Evolutionary conservation across 2,113 vertebrate genomes (phyloP), one percentile per base, ranked within the genome.

Genomic region (Ranitomeya imitator): DNA sequence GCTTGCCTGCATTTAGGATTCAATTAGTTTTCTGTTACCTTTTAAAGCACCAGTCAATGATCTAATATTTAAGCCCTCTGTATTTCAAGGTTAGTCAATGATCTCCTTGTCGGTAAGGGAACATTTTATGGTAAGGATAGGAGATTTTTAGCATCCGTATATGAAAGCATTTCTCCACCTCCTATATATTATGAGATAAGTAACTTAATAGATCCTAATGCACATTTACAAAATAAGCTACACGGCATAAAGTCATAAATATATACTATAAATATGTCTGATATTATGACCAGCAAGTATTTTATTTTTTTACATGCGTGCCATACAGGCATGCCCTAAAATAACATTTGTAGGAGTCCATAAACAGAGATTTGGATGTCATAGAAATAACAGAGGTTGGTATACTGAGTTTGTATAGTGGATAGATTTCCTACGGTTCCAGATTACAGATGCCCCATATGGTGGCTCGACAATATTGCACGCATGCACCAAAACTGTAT

Each of bases 21-120:
- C 52, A 81, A 81, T 87, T 51, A n/a, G 77, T 81, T 54, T 80
- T 80, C 45, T 31, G 65, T 81, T 87, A 87, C 77, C 86, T 87
- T 81, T 77, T 81, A 81, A 71, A 67, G n/a, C 16, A 21, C 52
- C 73, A 19, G 86, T 71, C 78, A 45, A 15, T 87, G 78, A 80
- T 67, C 77, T 67, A 79, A 85, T 78, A 14, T 23, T 26, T 55
- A 55, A 26, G 45, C 19, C 51, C 55, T 80, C 26, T 80, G 31
- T 55, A 18, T 80, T 80, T 80, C 57, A 59, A 16, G 57, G 78
- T 80, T 18, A 8, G 45, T 77, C 74, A 80, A 80, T 80, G 54
- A 80, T 60, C 21, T 26, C 15, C 31, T 74, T 74, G 31, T 74
- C 37, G 19, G 71, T 74, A 45, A 45, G 71, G 2, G 0, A 18